These are phyloP conservation scores for Rhizomys pruinosus DNA, from an alignment of 2,113 vertebrate species.

Conservation along the genomic window DNA sequence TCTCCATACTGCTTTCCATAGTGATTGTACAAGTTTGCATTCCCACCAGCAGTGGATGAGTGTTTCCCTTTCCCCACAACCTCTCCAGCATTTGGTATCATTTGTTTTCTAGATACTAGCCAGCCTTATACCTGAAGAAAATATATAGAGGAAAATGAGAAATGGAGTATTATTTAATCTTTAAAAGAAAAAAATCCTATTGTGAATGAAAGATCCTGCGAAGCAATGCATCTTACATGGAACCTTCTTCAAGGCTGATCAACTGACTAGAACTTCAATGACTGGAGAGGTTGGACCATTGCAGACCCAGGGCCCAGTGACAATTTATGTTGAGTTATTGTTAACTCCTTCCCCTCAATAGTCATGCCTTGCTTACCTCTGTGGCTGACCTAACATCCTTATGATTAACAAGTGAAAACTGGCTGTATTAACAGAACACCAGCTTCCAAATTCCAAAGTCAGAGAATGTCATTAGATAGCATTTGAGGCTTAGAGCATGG, in stretches of 20 bases:
- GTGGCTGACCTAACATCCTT: background rate
- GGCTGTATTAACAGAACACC: background rate
- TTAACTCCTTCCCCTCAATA: background rate
- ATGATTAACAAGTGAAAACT: background rate
- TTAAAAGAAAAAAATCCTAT: constrained; percentile 38
- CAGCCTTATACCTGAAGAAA: constrained; percentile 34
- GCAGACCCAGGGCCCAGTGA: background rate
- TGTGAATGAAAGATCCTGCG: background rate
- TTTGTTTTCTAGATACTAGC: too few relatives aligned
- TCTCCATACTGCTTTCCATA: too few relatives aligned
- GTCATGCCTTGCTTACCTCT: background rate
- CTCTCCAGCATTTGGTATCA: too few relatives aligned
- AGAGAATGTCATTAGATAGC: background rate
- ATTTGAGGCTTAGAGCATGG: background rate
- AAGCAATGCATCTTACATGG: background rate
- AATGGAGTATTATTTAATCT: too few relatives aligned
- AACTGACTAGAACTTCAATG: background rate
- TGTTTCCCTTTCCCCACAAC: too few relatives aligned
- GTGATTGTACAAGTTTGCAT: too few relatives aligned
- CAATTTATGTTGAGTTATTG: background rate
- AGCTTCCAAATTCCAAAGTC: background rate
- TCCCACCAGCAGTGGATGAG: too few relatives aligned
- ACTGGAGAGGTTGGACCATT: too few relatives aligned
- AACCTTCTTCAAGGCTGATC: background rate
- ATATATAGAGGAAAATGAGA: constrained; percentile 48